phyloP scores from a whole-genome alignment of 2,113 vertebrate species.

The Tricholaema leucomelas region DNA sequence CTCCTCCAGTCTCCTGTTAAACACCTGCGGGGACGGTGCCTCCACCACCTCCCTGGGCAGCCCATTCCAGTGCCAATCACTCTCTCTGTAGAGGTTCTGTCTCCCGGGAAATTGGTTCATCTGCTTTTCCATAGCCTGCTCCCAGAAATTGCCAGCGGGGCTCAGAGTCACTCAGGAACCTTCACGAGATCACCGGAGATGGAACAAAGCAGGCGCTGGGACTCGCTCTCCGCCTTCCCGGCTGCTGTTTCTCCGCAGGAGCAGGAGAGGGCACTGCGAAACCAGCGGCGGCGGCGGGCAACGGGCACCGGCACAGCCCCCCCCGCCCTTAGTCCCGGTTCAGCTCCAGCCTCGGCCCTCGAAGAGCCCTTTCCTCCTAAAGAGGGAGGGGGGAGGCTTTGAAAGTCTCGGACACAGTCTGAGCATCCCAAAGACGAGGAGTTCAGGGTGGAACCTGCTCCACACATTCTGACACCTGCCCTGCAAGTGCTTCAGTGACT shows the following conservation, averaged over 20 bases:
- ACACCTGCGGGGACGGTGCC: too few species aligned
- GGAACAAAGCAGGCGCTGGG: accelerated
- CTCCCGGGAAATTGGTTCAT: neutral
- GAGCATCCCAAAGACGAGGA: neutral
- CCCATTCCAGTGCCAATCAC: too few species aligned
- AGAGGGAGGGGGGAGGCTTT: accelerated
- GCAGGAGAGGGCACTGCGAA: conserved; percentile 56
- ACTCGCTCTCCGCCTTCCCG: accelerated
- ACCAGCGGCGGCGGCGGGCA: neutral
- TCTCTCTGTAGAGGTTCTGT: too few species aligned
- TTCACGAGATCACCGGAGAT: neutral
- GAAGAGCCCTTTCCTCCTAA: accelerated
- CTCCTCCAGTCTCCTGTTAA: too few species aligned
- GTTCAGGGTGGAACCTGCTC: neutral
- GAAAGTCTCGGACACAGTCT: neutral
- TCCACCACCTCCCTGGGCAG: too few species aligned
- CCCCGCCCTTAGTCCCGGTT: neutral
- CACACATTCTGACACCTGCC: accelerated
- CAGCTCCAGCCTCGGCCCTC: neutral
- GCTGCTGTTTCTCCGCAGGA: neutral
- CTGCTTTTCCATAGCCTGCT: neutral
- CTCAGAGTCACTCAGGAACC: neutral
- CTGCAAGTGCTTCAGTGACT: accelerated
- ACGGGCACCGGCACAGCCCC: too few species aligned
- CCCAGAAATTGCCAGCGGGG: accelerated